Conservation (phyloP, 2,797 vertebrate species). For the Rhynchonycteris naso region DNA sequence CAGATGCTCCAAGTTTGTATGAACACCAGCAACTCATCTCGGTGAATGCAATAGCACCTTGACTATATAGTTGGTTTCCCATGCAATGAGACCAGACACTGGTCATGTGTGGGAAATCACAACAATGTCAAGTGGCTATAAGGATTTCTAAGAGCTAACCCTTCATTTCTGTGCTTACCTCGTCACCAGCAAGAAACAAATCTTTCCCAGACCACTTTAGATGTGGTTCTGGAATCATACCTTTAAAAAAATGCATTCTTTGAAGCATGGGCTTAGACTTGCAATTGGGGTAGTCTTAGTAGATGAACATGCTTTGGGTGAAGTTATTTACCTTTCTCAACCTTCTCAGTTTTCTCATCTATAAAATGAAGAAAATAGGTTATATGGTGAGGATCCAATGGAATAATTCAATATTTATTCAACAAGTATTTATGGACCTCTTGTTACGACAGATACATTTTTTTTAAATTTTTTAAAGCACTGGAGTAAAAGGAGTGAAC, state of each 20-base stretch:
- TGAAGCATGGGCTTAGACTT: not conserved
- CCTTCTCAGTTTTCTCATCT: not conserved
- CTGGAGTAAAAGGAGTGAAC: conserved; percentile 20
- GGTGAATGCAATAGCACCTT: not conserved
- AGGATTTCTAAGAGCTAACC: not conserved
- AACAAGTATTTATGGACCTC: not conserved
- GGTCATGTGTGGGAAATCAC: not conserved
- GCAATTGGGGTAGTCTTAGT: not conserved
- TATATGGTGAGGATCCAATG: not conserved
- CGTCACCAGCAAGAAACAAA: not conserved
- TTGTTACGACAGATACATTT: not conserved
- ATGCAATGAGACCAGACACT: not conserved
- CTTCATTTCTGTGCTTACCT: not conserved
- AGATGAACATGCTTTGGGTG: not conserved
- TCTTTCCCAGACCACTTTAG: not conserved
- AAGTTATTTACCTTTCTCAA: not conserved
- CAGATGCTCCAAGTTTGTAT: not conserved
- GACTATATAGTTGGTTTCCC: not conserved
- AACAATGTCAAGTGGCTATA: not conserved
- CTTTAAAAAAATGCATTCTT: not conserved
- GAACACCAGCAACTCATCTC: not conserved
- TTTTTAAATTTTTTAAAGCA: not conserved
- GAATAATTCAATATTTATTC: not conserved
- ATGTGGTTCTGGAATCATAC: not conserved
- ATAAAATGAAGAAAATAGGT: not conserved